Evolutionary conservation across 1,140 invertebrate genomes (phyloP).

Genomic region (Tetramorium simillimum): DNA sequence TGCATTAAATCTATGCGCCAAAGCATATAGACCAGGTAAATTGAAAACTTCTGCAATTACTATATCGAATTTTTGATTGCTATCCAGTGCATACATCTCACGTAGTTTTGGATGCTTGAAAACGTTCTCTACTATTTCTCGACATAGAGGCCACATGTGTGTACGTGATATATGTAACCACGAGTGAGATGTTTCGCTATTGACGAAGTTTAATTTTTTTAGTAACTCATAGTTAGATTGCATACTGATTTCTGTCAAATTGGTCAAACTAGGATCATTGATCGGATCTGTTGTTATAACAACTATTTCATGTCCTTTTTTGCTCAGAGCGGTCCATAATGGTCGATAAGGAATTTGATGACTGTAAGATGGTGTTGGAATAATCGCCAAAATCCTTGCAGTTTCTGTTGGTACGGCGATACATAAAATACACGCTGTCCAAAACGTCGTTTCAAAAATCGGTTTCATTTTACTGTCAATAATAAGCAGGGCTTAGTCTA

Average conservation of each 20-base stretch:
- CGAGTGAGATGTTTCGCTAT: neutral
- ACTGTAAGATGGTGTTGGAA: slow-evolving; percentile 85
- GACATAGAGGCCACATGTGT: too few species aligned
- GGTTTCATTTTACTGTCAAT: too few species aligned
- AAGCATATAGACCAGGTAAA: slow-evolving; percentile 9
- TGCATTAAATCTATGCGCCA: slow-evolving; percentile 70
- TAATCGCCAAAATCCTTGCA: slow-evolving; percentile 85
- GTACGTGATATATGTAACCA: too few species aligned
- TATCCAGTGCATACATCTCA: slow-evolving; percentile 66
- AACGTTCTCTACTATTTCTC: too few species aligned
- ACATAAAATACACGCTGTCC: too few species aligned
- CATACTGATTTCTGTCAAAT: slow-evolving; percentile 72
- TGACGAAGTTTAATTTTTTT: neutral
- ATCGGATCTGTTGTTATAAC: slow-evolving; percentile 81
- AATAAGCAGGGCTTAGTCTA: too few species aligned
- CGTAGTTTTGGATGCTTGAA: slow-evolving; percentile 21
- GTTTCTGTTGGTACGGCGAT: neutral
- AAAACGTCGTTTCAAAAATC: too few species aligned
- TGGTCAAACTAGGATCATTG: slow-evolving; percentile 69
- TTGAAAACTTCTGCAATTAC: slow-evolving; percentile 65
- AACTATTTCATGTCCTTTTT: too few species aligned
- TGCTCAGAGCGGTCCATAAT: too few species aligned
- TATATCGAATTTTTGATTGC: slow-evolving; percentile 70
- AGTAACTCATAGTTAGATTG: neutral
- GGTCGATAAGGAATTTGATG: slow-evolving; percentile 84